phyloP scores from a whole-genome alignment of 2,888 invertebrate genomes.

The Thymelicus lineola region DNA sequence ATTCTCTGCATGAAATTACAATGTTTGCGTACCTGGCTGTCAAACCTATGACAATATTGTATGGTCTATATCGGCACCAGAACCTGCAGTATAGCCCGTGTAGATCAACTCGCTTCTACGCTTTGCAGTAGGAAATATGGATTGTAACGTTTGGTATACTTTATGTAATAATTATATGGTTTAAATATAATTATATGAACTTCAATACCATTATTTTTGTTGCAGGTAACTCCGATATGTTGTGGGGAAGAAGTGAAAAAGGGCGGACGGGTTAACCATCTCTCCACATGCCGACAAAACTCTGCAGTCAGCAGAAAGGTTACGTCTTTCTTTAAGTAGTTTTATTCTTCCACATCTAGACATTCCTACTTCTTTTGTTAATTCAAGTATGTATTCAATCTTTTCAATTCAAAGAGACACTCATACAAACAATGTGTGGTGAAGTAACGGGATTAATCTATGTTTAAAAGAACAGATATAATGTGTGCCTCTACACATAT shows the following conservation, averaged over 20 bases:
- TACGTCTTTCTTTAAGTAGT: conserved; percentile 19
- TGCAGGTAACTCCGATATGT: conserved; percentile 57
- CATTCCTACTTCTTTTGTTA: conserved; percentile 22
- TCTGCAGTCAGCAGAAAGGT: conserved; percentile 82
- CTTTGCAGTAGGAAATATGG: too few species aligned
- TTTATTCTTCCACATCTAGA: conserved; percentile 3
- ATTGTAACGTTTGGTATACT: too few species aligned
- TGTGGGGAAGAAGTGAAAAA: conserved; percentile 54
- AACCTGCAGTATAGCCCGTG: too few species aligned
- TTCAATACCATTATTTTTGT: conserved; percentile 5
- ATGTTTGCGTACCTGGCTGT: too few species aligned
- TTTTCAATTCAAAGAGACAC: neutral
- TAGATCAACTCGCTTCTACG: too few species aligned
- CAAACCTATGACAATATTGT: too few species aligned
- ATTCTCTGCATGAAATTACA: too few species aligned
- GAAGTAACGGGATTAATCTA: neutral
- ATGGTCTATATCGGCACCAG: too few species aligned
- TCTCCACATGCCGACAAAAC: conserved; percentile 77
- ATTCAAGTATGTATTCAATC: conserved; percentile 15
- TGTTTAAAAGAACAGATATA: too few species aligned
- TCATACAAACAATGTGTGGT: neutral
- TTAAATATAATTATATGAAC: too few species aligned
- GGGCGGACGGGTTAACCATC: conserved; percentile 65
- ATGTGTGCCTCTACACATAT: too few species aligned
- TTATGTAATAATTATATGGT: too few species aligned